These are phyloP conservation scores for Rhamphomyia laevipes DNA, from an alignment of 2,888 invertebrate genomes.

Conservation along the genomic window DNA sequence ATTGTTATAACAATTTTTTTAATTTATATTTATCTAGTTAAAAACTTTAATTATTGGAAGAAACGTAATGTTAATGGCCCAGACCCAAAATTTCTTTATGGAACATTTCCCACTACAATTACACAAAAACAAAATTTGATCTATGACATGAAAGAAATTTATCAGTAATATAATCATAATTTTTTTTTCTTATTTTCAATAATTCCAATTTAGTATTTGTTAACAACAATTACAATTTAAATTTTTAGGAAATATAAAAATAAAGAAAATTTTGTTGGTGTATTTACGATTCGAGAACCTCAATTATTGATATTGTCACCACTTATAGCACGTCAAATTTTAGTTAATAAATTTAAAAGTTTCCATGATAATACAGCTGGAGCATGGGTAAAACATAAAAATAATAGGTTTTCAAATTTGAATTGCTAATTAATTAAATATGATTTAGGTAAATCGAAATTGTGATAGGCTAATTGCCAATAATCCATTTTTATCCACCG, in stretches of 20 bases:
- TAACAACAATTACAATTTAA: no score
- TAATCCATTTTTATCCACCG: slow-evolving; percentile 24
- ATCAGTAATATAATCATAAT: slow-evolving; percentile 17
- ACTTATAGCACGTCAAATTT: slow-evolving; percentile 28
- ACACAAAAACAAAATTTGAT: slow-evolving; percentile 17
- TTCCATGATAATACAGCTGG: slow-evolving; percentile 28
- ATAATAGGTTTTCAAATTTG: no score
- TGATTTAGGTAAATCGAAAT: slow-evolving; percentile 28
- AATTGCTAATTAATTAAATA: neutral
- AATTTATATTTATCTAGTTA: slow-evolving; percentile 16
- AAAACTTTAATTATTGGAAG: slow-evolving; percentile 23
- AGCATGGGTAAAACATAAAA: neutral
- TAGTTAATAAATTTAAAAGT: slow-evolving; percentile 36
- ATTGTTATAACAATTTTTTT: slow-evolving; percentile 11
- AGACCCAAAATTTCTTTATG: slow-evolving; percentile 21
- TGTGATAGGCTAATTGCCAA: slow-evolving; percentile 37
- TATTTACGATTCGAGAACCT: slow-evolving; percentile 30
- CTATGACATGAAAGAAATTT: slow-evolving; percentile 24
- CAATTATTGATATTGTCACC: slow-evolving; percentile 32
- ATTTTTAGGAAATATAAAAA: slow-evolving; percentile 23
- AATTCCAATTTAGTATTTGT: no score
- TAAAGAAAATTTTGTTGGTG: slow-evolving; percentile 32
- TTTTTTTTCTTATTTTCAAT: no score
- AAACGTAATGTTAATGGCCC: slow-evolving; percentile 22
- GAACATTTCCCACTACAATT: slow-evolving; percentile 20